phyloP scores from a whole-genome alignment of 2,888 invertebrate species.

The Rambutsinella grinnellia region DNA sequence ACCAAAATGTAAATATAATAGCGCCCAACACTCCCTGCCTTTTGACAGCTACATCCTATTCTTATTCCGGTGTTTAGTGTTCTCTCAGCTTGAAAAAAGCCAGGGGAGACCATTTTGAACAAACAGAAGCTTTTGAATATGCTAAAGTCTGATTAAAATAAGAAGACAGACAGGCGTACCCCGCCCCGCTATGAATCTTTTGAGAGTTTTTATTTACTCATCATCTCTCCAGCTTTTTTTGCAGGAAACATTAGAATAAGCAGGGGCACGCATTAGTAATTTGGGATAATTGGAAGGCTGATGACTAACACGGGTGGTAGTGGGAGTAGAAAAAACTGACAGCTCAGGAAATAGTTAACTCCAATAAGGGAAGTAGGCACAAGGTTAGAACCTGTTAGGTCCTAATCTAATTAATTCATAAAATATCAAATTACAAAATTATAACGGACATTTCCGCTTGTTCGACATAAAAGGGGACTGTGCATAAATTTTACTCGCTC shows the following conservation, averaged over 20 bases:
- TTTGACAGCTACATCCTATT: constrained; percentile 26
- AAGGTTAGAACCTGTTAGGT: not conserved
- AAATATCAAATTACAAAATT: no score
- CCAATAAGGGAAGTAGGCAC: not conserved
- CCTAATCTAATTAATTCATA: no score
- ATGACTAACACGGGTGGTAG: not conserved
- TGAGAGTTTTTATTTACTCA: constrained; percentile 26
- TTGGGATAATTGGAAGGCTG: not conserved
- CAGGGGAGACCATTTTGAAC: no score
- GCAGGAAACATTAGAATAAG: not conserved
- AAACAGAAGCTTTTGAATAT: not conserved
- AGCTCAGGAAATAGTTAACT: constrained; percentile 36
- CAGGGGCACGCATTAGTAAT: not conserved
- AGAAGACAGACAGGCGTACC: constrained; percentile 18
- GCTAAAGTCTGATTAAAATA: not conserved
- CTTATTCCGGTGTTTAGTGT: constrained; percentile 4
- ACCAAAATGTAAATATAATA: no score
- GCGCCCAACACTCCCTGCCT: no score
- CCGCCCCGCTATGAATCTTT: constrained; percentile 43
- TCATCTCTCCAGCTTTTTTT: not conserved
- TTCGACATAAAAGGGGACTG: not conserved
- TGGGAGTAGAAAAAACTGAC: not conserved
- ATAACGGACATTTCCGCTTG: constrained; percentile 47
- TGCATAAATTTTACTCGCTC: not conserved
- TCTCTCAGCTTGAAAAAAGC: constrained; percentile 15